Percentiles rank a stretch among this genome's conserved stretches.
phyloP scores from a whole-genome alignment of 2,888 invertebrate genomes.

The Cryptophagus acutangulus region DNA sequence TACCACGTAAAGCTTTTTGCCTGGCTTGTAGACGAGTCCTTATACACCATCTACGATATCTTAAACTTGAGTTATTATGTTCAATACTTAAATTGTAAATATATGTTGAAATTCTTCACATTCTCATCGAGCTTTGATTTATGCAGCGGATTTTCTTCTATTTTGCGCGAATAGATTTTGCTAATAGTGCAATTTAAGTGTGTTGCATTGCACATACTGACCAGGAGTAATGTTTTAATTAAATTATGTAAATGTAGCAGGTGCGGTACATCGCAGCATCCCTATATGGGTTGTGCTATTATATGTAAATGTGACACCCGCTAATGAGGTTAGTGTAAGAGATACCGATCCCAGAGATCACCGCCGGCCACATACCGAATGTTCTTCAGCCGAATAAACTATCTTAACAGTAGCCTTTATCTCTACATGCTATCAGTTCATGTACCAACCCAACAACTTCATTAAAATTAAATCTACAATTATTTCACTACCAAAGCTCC shows the following conservation, averaged over 20 bases:
- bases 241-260: slow-evolving; percentile 30
- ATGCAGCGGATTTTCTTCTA: no score
- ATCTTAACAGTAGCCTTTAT: slow-evolving; percentile 27
- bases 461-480: slow-evolving; percentile 29
- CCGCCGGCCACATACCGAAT: slow-evolving; percentile 30
- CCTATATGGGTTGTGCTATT: slow-evolving; percentile 33
- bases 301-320: slow-evolving; percentile 42
- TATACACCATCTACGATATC: slow-evolving; percentile 28
- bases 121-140: no score
- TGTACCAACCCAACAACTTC: slow-evolving; percentile 25
- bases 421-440: slow-evolving; percentile 22
- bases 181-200: no score
- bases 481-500: no score
- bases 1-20: slow-evolving; percentile 40
- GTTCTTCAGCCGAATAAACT: slow-evolving; percentile 24
- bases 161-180: no score
- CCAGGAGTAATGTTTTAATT: slow-evolving; percentile 27
- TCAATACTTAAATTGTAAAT: slow-evolving; percentile 30
- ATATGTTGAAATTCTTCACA: slow-evolving; percentile 26
- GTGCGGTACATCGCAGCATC: slow-evolving; percentile 28
- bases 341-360: slow-evolving; percentile 34
- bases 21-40: slow-evolving; percentile 29
- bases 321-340: slow-evolving; percentile 37
- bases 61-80: slow-evolving; percentile 31
- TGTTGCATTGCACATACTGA: slow-evolving; percentile 10